A percentile compares a stretch with the other conserved stretches of the same genome.
Conservation (phyloP, 1,140 invertebrate species). For the Bombus sylvicola region DNA sequence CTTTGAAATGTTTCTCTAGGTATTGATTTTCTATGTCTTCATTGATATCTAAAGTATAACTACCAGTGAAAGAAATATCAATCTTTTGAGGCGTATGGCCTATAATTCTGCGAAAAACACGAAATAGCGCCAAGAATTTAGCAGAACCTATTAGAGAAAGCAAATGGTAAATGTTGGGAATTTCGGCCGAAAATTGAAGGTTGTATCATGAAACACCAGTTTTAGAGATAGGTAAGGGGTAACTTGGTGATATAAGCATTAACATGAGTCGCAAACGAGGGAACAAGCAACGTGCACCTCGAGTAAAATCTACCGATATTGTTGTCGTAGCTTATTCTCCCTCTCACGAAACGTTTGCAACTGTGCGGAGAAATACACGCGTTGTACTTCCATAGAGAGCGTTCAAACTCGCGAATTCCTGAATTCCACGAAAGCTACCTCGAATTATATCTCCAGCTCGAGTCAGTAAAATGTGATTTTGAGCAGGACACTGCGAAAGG, state of each 20-base stretch:
- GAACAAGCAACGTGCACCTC: background rate
- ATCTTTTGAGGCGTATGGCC: too few species aligned
- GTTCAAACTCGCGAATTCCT: background rate
- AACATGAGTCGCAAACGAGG: background rate
- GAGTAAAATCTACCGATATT: constrained; percentile 3
- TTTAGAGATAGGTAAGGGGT: background rate
- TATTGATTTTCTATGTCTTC: too few species aligned
- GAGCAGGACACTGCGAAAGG: background rate
- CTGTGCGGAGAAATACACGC: background rate
- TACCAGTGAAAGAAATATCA: too few species aligned
- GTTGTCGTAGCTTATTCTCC: constrained; percentile 5
- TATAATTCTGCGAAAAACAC: too few species aligned
- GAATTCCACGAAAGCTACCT: constrained; percentile 8
- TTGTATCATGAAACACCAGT: background rate
- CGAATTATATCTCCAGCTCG: background rate
- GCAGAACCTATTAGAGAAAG: background rate
- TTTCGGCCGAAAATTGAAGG: background rate
- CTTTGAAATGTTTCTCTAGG: too few species aligned
- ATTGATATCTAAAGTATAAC: too few species aligned
- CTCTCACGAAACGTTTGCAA: background rate
- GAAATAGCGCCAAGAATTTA: too few species aligned
- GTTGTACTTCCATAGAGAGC: background rate
- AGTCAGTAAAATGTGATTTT: background rate
- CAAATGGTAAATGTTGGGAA: background rate
- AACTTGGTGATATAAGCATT: constrained; percentile 3